Evolutionary conservation across 37 sponge, comb jelly and placozoan species (phyloP).

Genomic region (Halisarca cf. caerulea): DNA sequence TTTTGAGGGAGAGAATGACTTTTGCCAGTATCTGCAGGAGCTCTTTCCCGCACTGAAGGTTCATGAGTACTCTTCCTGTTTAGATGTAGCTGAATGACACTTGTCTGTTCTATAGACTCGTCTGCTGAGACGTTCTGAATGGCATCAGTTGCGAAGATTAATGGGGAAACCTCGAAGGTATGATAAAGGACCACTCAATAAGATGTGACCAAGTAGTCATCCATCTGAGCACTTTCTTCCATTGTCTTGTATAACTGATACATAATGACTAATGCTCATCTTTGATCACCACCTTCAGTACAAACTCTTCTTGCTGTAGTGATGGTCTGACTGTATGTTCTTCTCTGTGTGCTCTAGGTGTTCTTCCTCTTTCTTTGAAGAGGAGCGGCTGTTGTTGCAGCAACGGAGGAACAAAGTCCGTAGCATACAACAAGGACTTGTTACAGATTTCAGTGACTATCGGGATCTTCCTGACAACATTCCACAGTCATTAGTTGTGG

Average conservation of each 20-base stretch:
- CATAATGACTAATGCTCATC: no score
- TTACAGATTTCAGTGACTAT: slow-evolving; percentile 48
- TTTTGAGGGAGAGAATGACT: slow-evolving; percentile 84
- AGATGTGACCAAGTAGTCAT: no score
- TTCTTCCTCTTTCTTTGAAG: slow-evolving; percentile 72
- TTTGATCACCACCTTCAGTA: no score
- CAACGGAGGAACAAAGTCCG: slow-evolving; percentile 69
- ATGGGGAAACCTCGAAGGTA: slow-evolving; percentile 92
- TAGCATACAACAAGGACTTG: slow-evolving; percentile 45
- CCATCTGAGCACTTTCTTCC: no score
- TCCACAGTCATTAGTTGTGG: slow-evolving; percentile 79
- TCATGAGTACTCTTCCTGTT: neutral
- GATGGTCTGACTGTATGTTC: no score
- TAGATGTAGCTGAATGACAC: neutral
- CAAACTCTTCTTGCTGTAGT: no score
- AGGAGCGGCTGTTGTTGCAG: slow-evolving; percentile 77
- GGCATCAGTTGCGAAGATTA: slow-evolving; percentile 74
- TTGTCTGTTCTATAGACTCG: slow-evolving; percentile 41
- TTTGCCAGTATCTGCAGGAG: slow-evolving; percentile 76
- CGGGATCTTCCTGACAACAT: slow-evolving; percentile 86
- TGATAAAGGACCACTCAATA: neutral
- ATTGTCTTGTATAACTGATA: no score
- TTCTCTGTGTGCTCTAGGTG: no score
- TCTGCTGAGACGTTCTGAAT: slow-evolving; percentile 64
- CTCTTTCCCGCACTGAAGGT: slow-evolving; percentile 84